phyloP scores from a whole-genome alignment of 2,797 vertebrate species.

The Eurystomus glaucurus region DNA sequence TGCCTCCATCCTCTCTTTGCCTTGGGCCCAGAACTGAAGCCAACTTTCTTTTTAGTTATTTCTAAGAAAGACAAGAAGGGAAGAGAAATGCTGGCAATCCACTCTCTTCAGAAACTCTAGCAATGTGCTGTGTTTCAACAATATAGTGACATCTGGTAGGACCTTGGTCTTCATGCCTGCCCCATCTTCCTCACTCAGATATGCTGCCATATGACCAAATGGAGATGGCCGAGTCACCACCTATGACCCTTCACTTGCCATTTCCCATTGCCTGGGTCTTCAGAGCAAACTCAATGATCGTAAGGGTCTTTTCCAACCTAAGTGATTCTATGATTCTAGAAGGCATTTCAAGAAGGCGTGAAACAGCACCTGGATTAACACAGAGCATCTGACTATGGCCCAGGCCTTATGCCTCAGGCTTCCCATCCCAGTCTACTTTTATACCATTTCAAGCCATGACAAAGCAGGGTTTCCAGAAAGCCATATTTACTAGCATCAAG shows the following conservation, averaged over 20 bases:
- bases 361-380: not conserved
- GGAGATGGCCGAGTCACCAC: not conserved
- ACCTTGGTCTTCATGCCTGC: not conserved
- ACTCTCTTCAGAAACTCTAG: not conserved
- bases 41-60: not conserved
- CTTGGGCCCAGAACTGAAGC: not conserved
- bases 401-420: not conserved
- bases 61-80: not conserved
- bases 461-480: not conserved
- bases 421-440: not conserved
- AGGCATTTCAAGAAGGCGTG: rapidly evolving
- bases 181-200: not conserved
- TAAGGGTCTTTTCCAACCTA: not conserved
- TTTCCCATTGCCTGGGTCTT: not conserved
- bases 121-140: not conserved
- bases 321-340: not conserved
- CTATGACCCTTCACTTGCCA: not conserved
- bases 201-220: not conserved
- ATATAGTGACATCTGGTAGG: not conserved
- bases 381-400: not conserved
- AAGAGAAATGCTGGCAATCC: not conserved
- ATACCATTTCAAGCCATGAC: not conserved
- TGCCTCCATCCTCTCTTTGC: not conserved
- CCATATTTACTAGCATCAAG: not conserved
- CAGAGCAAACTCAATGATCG: not conserved